A percentile compares a stretch with the other conserved stretches of the same genome.
phyloP scores from a whole-genome alignment of 2,113 vertebrate species.

The Oncorhynchus nerka region DNA sequence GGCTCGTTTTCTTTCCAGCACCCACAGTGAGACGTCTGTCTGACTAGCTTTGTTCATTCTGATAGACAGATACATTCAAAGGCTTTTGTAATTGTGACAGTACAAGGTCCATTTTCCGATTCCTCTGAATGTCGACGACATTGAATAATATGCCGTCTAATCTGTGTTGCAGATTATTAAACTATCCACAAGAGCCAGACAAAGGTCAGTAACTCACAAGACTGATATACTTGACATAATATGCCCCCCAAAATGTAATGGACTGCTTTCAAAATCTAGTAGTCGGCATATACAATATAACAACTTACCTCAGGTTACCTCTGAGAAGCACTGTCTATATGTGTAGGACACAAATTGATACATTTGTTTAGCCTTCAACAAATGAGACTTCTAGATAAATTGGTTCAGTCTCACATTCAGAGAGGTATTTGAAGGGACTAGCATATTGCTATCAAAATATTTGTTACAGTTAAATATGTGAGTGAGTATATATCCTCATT shows the following conservation, averaged over 20 bases:
- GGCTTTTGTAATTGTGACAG: conserved; percentile 16
- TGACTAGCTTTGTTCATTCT: conserved; percentile 14
- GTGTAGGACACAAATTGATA: neutral
- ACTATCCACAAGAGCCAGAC: conserved; percentile 29
- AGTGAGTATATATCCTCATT: conserved; percentile 13
- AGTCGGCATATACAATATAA: neutral
- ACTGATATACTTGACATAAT: conserved; percentile 34
- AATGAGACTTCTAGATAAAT: conserved; percentile 3
- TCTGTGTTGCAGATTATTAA: conserved; percentile 21
- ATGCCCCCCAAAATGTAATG: conserved; percentile 20
- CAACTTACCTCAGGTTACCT: neutral
- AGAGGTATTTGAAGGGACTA: conserved; percentile 9
- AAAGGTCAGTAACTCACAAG: conserved; percentile 21
- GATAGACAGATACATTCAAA: conserved; percentile 10
- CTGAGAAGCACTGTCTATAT: neutral
- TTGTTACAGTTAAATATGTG: conserved; percentile 19
- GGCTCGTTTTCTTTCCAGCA: conserved; percentile 10
- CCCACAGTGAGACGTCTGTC: neutral
- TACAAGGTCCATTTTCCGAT: neutral
- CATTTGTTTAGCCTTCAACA: neutral
- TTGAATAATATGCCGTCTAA: conserved; percentile 31
- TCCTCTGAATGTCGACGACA: conserved; percentile 39
- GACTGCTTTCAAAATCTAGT: conserved; percentile 5
- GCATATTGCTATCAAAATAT: conserved; percentile 30
- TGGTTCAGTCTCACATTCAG: neutral